These are phyloP conservation scores for Eulemur rubriventer DNA, from an alignment of 2,797 vertebrate genomes.

Conservation along the genomic window DNA sequence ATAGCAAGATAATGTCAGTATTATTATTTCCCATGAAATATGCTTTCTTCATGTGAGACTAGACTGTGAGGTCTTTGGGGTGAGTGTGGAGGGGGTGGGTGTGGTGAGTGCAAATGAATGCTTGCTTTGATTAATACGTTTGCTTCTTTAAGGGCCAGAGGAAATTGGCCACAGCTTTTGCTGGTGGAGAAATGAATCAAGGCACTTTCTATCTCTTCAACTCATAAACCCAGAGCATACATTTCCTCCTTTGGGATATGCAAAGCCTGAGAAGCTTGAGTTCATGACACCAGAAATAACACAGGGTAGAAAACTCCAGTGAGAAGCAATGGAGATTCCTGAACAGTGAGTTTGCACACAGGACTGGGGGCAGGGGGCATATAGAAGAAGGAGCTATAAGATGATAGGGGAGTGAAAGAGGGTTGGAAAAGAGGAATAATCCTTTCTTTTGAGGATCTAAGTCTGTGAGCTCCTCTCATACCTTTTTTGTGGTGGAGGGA, in stretches of 20 bases:
- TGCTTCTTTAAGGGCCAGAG: neutral
- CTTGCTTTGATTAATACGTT: conserved; percentile 37
- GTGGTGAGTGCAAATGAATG: conserved; percentile 32
- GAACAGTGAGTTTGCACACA: neutral
- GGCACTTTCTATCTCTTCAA: neutral
- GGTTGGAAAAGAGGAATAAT: neutral
- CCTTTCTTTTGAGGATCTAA: neutral
- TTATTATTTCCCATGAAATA: conserved; percentile 10
- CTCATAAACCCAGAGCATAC: neutral
- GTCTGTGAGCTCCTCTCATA: neutral
- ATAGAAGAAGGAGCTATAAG: neutral
- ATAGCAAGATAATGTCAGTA: conserved; percentile 13
- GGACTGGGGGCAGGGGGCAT: neutral
- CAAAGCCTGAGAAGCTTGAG: conserved; percentile 7
- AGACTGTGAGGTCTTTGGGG: neutral
- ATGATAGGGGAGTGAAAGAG: neutral
- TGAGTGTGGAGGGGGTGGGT: neutral
- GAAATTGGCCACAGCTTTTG: conserved; percentile 10
- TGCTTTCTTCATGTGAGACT: neutral
- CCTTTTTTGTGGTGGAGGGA: neutral
- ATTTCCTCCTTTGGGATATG: neutral
- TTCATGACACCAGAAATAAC: neutral
- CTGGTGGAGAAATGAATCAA: conserved; percentile 40
- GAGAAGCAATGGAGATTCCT: neutral
- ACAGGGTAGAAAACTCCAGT: neutral